A percentile compares a stretch with the other conserved stretches of the same genome.
Evolutionary conservation across 2,888 invertebrate species (phyloP).

Genomic region (Melolontha melolontha): DNA sequence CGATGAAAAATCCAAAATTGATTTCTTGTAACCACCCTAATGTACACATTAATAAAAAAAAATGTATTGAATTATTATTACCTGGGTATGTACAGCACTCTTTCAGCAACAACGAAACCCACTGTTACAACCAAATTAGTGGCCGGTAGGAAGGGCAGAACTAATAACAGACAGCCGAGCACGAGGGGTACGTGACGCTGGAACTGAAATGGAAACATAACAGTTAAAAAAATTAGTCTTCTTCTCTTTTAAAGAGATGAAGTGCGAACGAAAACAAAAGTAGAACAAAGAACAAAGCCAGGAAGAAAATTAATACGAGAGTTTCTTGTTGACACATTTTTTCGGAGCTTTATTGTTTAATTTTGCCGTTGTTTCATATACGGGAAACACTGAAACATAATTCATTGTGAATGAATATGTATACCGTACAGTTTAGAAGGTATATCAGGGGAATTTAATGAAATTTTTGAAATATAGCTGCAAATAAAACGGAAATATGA

Average conservation of each 20-base stretch:
- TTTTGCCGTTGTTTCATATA: no score
- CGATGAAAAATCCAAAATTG: no score
- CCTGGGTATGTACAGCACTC: constrained; percentile 91
- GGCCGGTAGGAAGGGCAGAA: constrained; percentile 87
- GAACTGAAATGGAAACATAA: constrained; percentile 66
- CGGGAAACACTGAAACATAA: no score
- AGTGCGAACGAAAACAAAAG: neutral
- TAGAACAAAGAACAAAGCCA: neutral
- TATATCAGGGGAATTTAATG: constrained; percentile 10
- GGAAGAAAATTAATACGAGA: no score
- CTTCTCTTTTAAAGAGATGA: neutral
- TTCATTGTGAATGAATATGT: no score
- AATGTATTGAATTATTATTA: constrained; percentile 59
- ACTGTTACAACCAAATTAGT: constrained; percentile 85
- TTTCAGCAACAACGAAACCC: constrained; percentile 87
- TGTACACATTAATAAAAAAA: neutral
- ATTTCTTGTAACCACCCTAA: no score
- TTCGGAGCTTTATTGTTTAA: no score
- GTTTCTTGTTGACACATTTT: no score
- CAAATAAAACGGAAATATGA: neutral
- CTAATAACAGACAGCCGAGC: constrained; percentile 77
- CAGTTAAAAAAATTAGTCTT: constrained; percentile 5
- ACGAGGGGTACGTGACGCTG: constrained; percentile 77
- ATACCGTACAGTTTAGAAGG: neutral
- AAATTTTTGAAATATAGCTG: neutral